Conservation (phyloP, 2,113 vertebrate species). For the Engraulis encrasicolus region DNA sequence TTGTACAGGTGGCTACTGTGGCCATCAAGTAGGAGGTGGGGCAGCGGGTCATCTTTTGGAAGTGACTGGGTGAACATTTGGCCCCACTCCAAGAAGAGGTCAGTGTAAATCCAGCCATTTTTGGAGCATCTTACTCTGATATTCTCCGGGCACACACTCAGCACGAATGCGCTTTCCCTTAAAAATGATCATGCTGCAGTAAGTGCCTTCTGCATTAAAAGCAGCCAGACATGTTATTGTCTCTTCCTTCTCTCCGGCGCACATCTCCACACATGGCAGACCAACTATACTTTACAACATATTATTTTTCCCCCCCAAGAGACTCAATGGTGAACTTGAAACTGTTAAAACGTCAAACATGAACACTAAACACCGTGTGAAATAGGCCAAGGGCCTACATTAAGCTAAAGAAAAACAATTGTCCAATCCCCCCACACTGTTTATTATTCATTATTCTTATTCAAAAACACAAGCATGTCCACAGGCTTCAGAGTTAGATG, state of each 20-base stretch:
- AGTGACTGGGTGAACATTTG: too few relatives aligned
- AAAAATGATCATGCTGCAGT: conserved; percentile 14
- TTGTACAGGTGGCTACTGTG: background rate
- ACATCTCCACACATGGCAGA: conserved; percentile 5
- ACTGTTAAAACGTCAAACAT: too few relatives aligned
- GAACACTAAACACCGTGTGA: too few relatives aligned
- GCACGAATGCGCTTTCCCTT: background rate
- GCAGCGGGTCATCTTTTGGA: background rate
- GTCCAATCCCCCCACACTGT: too few relatives aligned
- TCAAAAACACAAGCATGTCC: conserved; percentile 63
- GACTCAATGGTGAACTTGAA: too few relatives aligned
- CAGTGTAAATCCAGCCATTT: too few relatives aligned
- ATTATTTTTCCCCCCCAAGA: too few relatives aligned
- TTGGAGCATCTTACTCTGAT: too few relatives aligned
- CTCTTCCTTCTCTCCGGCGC: conserved; percentile 23
- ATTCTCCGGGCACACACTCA: background rate
- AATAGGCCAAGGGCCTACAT: too few relatives aligned
- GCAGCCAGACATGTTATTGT: conserved; percentile 16
- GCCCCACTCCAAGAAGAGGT: too few relatives aligned
- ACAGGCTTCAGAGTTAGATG: conserved; percentile 59
- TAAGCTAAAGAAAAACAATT: too few relatives aligned
- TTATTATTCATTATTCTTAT: background rate
- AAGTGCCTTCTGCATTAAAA: conserved; percentile 21
- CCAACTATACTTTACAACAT: too few relatives aligned
- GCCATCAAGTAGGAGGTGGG: background rate